Conservation (phyloP, 1,140 invertebrate species). For the Diorhabda sublineata region DNA sequence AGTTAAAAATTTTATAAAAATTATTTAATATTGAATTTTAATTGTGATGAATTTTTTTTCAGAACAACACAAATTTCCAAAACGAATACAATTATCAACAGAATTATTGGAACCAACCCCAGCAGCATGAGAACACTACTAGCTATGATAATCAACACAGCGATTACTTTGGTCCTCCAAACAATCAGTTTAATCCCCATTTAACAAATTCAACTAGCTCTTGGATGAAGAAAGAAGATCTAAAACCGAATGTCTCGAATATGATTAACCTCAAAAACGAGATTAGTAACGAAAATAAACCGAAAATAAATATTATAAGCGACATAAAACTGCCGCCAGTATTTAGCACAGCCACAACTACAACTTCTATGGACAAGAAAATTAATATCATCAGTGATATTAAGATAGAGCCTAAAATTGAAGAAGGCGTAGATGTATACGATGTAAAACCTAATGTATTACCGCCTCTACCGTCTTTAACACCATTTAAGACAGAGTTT, state of each 20-base stretch:
- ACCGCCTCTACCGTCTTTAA: neutral
- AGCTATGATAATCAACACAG: conserved; percentile 25
- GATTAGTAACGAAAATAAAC: conserved; percentile 37
- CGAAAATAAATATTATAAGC: conserved; percentile 47
- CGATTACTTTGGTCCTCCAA: conserved; percentile 19
- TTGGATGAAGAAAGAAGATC: conserved; percentile 30
- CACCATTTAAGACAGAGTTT: conserved; percentile 39
- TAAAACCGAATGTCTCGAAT: conserved; percentile 30
- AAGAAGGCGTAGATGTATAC: conserved; percentile 36
- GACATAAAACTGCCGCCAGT: conserved; percentile 43
- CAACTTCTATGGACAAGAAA: conserved; percentile 33
- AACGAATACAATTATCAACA: conserved; percentile 19
- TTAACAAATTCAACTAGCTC: conserved; percentile 8
- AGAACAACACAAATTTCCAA: conserved; percentile 1
- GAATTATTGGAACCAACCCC: conserved; percentile 31
- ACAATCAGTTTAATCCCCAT: conserved; percentile 17
- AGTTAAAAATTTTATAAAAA: neutral
- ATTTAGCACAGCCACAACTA: conserved; percentile 21
- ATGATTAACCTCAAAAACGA: conserved; percentile 34
- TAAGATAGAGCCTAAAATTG: conserved; percentile 44
- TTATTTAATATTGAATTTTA: neutral
- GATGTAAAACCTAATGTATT: conserved; percentile 40
- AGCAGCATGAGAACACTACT: conserved; percentile 22
- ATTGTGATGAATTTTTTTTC: too few relatives aligned
- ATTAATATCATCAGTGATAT: conserved; percentile 46